phyloP scores from a whole-genome alignment of 2,113 vertebrate species.

The Hippocampus comes region DNA sequence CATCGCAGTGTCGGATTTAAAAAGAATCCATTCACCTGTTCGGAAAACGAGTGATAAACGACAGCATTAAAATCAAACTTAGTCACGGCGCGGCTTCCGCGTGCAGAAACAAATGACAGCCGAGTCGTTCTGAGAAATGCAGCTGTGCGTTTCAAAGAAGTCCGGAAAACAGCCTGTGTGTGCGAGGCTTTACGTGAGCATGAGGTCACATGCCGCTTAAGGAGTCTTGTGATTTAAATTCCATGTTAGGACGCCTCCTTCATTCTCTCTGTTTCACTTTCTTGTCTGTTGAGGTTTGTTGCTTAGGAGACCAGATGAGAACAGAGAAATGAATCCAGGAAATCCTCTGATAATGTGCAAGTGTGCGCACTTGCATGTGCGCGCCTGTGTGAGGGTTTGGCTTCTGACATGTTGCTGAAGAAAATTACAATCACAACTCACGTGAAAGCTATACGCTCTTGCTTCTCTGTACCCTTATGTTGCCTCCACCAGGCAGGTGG shows the following conservation, averaged over 20 bases:
- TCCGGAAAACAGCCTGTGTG: not conserved
- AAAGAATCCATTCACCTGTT: not conserved
- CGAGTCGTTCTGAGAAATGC: not conserved
- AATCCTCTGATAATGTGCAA: constrained; percentile 53
- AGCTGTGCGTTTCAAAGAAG: not conserved
- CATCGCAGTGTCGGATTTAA: not conserved
- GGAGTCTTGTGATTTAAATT: constrained; percentile 48
- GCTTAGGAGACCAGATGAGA: constrained; percentile 57
- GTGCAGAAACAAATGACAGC: not conserved
- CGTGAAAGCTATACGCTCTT: constrained; percentile 1
- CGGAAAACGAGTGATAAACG: not conserved
- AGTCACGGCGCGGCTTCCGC: not conserved
- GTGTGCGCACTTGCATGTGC: not conserved
- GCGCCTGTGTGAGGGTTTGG: constrained; percentile 9
- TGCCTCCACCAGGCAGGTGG: not conserved
- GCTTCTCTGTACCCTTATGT: not conserved
- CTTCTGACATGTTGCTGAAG: constrained; percentile 27
- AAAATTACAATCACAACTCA: constrained; percentile 20
- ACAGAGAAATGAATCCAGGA: constrained; percentile 46
- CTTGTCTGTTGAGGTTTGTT: constrained; percentile 30
- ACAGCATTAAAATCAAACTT: not conserved
- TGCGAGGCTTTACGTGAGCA: constrained; percentile 22
- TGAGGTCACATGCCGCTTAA: constrained; percentile 46
- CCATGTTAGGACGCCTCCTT: constrained; percentile 18
- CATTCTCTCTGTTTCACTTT: not conserved